Conservation (phyloP, 2,113 vertebrate genomes). For the Phoxinus phoxinus region DNA sequence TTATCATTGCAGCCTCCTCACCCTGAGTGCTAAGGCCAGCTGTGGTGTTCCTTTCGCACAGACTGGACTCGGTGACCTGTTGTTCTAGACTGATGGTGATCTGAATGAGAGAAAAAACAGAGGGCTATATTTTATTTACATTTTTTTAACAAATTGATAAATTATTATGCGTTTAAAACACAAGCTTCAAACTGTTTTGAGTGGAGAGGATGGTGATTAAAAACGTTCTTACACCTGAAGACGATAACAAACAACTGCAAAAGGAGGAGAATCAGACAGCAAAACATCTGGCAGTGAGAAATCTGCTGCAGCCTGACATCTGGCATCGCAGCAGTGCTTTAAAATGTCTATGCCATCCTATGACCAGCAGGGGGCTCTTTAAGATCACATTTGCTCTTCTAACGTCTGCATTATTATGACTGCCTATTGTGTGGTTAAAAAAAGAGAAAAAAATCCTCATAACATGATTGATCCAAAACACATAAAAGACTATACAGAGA, state of each 20-base stretch:
- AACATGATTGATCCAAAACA: constrained; percentile 8
- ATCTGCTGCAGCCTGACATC: constrained; percentile 37
- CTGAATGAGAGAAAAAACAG: constrained; percentile 65
- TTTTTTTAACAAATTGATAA: neutral
- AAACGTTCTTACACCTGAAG: constrained; percentile 23
- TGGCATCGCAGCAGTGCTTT: constrained; percentile 30
- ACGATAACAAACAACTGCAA: constrained; percentile 18
- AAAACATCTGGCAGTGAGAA: constrained; percentile 32
- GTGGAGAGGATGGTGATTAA: constrained; percentile 27
- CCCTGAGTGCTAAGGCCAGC: constrained; percentile 87
- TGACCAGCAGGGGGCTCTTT: constrained; percentile 49
- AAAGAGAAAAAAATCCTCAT: neutral
- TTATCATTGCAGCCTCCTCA: constrained; percentile 57
- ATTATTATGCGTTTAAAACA: no score
- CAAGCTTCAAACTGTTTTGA: neutral
- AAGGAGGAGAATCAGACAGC: constrained; percentile 29
- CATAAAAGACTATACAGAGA: neutral
- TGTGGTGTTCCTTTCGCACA: constrained; percentile 78
- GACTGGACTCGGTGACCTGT: constrained; percentile 79
- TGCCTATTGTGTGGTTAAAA: neutral
- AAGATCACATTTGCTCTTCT: constrained; percentile 25
- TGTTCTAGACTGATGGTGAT: constrained; percentile 76
- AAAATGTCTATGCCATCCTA: neutral
- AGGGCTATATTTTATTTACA: neutral
- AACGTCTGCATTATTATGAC: neutral